Base-by-base conservation (phyloP, 2,888 invertebrate genomes). In the Neoaliturus tenellus region DNA sequence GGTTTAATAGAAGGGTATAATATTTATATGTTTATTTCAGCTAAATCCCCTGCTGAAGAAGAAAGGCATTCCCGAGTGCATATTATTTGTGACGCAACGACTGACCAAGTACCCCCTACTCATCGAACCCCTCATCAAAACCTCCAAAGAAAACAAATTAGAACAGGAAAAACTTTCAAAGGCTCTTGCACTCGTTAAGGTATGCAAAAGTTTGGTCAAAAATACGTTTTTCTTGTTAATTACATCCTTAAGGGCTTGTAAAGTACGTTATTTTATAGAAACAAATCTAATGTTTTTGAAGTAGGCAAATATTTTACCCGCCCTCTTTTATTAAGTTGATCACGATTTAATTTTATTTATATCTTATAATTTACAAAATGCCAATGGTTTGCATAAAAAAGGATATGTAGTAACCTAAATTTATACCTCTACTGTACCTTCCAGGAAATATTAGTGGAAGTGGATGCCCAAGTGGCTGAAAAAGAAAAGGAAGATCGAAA, bases 61-160 rank as follows among this genome's bases (percentile, higher is more conserved):
- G 90, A 97, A 98, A 92, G 98, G 98, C 85, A 97, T 99, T 80
- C 98, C 98, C 0, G 98, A 98, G 90, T 98, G 98, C 90, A 97
- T 99, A 88, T 90, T 98, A 84, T 97, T 98, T 90, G 98, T 99
- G 17, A 98, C 98, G 0, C 98, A 98, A 90, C 93, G 99, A 87
- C 93, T 98, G 62, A 98, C 98, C 17, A 99, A 99, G 89, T 99
- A 99, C 91, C 98, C 98, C 0, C 91, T 98, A 33, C 92, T 99
- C 3, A 94, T 99, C 85, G 98, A 99, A 89, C 97, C 98, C 0
- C 91, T 99, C 62, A 93, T 98, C 83, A 99, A 98, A 91, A 96
- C 97, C 3, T 96, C 97, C 6, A 95, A 96, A 86, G 95, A 96
- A 87, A 95, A 96, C 89, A 94, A 95, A 88, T 91, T 92, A 82